These are phyloP conservation scores for Anhinga rufa DNA, from an alignment of 2,113 vertebrate genomes.

Conservation along the genomic window DNA sequence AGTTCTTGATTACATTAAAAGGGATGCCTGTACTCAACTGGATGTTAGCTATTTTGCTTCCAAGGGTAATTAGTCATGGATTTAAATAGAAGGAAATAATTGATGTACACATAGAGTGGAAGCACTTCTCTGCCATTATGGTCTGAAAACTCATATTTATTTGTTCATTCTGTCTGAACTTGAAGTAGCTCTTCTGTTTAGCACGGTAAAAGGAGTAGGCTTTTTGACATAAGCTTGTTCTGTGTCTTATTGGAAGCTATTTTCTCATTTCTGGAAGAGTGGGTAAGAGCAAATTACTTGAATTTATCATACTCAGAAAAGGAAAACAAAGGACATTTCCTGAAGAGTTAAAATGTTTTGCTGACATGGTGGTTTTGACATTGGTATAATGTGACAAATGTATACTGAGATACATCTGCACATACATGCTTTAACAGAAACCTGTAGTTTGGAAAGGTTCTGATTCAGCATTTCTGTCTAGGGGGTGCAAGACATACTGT, in stretches of 20 bases:
- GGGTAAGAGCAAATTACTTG: neutral
- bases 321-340: neutral
- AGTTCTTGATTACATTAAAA: slow-evolving; percentile 46
- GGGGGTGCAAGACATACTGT: neutral
- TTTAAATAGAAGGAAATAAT: slow-evolving; percentile 51
- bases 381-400: neutral
- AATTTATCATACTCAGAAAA: neutral
- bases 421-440: neutral
- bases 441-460: neutral
- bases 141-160: slow-evolving; percentile 21
- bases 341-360: neutral
- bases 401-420: neutral
- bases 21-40: neutral
- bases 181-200: slow-evolving; percentile 22
- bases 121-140: slow-evolving; percentile 27
- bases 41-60: slow-evolving; percentile 47
- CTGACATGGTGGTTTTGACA: neutral
- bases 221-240: neutral
- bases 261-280: slow-evolving; percentile 23
- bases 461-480: neutral
- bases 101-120: slow-evolving; percentile 10
- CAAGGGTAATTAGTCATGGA: slow-evolving; percentile 39
- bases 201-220: neutral
- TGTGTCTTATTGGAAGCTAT: slow-evolving; percentile 2
- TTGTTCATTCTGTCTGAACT: slow-evolving; percentile 29